Evolutionary conservation across 2,888 invertebrate species (phyloP).

Genomic region (Phorcus lineatus): DNA sequence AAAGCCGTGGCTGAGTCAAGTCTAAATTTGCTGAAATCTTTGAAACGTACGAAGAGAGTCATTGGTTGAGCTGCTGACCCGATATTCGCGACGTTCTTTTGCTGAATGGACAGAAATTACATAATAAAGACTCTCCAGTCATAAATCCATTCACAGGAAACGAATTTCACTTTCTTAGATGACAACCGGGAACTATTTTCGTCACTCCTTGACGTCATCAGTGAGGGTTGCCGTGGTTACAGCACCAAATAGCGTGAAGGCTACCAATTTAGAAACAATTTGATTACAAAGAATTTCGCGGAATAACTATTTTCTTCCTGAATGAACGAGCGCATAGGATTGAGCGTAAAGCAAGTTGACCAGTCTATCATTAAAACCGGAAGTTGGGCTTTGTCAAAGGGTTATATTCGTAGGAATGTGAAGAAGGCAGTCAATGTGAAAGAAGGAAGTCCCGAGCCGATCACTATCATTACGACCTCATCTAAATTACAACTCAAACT

Average conservation of each 20-base stretch:
- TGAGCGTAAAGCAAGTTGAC: background rate
- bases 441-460: background rate
- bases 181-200: constrained; percentile 14
- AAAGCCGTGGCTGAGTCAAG: background rate
- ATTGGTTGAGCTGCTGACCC: background rate
- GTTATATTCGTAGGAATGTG: background rate
- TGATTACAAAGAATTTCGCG: constrained; percentile 3
- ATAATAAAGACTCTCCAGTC: background rate
- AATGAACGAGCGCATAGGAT: background rate
- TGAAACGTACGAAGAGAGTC: background rate
- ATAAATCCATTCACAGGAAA: background rate
- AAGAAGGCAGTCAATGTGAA: background rate
- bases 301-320: constrained; percentile 20
- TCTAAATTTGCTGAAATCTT: background rate
- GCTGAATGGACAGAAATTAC: background rate
- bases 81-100: too few relatives aligned
- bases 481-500: background rate
- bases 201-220: constrained; percentile 12
- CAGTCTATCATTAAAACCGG: background rate
- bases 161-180: background rate
- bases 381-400: background rate
- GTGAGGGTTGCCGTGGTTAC: background rate
- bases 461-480: background rate
- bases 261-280: constrained; percentile 15
- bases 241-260: constrained; percentile 9